Evolutionary conservation across 2,888 invertebrate species (phyloP).

Genomic region (Leptinotarsa haldemani): DNA sequence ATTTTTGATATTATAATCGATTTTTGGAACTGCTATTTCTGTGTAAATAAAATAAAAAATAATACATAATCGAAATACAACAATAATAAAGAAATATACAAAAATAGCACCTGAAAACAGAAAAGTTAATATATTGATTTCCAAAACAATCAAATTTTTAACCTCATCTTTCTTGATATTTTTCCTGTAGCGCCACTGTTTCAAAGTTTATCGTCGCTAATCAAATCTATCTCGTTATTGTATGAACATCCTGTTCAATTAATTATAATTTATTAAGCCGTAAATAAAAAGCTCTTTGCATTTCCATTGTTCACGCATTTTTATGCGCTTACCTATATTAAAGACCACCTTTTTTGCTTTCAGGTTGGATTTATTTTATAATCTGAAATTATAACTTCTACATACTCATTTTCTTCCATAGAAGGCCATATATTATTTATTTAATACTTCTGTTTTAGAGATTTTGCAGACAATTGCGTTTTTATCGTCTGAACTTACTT

Average conservation of each 20-base stretch:
- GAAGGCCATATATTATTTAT: background rate
- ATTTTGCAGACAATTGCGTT: background rate
- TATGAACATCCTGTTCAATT: conserved; percentile 12
- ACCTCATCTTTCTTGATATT: background rate
- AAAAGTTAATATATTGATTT: no score
- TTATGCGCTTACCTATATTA: conserved; percentile 3
- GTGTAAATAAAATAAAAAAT: no score
- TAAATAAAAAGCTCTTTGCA: conserved; percentile 7
- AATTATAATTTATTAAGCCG: conserved; percentile 13
- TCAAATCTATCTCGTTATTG: conserved; percentile 14
- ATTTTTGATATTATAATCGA: no score
- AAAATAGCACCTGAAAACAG: no score
- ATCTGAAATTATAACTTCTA: conserved; percentile 15
- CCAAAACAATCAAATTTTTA: no score
- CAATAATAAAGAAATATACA: no score
- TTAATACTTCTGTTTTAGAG: background rate
- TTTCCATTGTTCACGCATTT: conserved; percentile 9
- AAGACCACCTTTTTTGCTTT: conserved; percentile 5
- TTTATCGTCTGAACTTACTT: no score
- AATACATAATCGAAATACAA: no score
- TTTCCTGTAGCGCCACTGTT: background rate
- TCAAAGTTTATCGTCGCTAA: background rate
- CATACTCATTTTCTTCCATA: conserved; percentile 11
- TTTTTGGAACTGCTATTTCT: no score
- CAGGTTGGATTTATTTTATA: conserved; percentile 11